phyloP scores from a whole-genome alignment of 2,888 invertebrate genomes.

The Thecophora atra region DNA sequence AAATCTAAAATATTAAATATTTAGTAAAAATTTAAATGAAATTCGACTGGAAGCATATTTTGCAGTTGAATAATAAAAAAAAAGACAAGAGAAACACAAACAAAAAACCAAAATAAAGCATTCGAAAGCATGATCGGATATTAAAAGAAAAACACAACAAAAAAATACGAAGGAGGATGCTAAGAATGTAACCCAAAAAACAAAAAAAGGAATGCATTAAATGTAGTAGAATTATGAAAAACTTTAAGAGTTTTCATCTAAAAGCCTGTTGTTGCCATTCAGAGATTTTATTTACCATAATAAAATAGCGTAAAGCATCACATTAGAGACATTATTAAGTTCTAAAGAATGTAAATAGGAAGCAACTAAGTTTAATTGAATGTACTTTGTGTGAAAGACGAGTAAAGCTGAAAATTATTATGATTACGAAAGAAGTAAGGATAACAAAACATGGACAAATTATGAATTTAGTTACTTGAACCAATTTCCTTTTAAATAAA shows the following conservation, averaged over 20 bases:
- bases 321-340: constrained; percentile 31
- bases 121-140: constrained; percentile 35
- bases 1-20: constrained; percentile 48
- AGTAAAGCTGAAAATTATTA: no score
- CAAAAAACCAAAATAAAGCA: constrained; percentile 40
- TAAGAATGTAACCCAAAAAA: constrained; percentile 37
- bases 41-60: constrained; percentile 44
- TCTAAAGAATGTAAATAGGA: no score
- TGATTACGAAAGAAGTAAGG: no score
- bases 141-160: constrained; percentile 43
- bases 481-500: no score
- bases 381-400: no score
- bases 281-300: constrained; percentile 47
- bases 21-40: constrained; percentile 48
- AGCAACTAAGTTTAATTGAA: no score
- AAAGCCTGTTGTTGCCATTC: constrained; percentile 50
- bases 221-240: constrained; percentile 32
- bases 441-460: no score
- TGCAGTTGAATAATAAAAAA: constrained; percentile 41
- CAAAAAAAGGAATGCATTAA: constrained; percentile 38
- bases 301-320: constrained; percentile 35
- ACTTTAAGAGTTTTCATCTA: constrained; percentile 34
- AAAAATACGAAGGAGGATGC: no score
- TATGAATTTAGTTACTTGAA: no score
- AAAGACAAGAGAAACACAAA: constrained; percentile 23